Conservation (phyloP, 2,113 vertebrate genomes). For the Andinoacara biseriatus region DNA sequence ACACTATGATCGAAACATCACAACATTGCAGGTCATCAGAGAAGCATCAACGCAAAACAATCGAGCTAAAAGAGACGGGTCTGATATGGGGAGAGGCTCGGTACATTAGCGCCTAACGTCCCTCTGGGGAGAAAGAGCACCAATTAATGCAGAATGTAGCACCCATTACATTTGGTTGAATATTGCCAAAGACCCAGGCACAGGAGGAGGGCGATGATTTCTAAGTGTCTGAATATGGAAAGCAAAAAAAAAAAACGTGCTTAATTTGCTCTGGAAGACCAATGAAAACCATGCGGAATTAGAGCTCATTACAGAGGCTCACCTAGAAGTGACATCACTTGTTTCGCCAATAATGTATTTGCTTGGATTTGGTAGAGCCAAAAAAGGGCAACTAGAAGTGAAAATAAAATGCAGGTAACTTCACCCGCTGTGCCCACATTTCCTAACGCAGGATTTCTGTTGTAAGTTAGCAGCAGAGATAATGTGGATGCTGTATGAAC, state of each 20-base stretch:
- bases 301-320: background rate
- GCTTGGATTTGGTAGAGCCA: background rate
- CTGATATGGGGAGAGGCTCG: background rate
- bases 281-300: background rate
- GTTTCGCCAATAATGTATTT: fast-evolving
- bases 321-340: background rate
- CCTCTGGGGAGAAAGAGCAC: background rate
- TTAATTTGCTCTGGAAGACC: background rate
- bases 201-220: background rate
- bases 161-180: background rate
- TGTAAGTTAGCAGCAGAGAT: background rate
- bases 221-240: background rate
- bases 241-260: background rate
- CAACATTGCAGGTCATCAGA: no score
- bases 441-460: background rate
- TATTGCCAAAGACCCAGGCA: no score
- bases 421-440: fast-evolving
- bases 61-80: background rate
- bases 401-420: background rate
- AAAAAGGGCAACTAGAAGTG: fast-evolving
- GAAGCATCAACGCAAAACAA: background rate
- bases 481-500: background rate
- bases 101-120: no score
- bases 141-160: background rate
- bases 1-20: background rate